phyloP scores from a whole-genome alignment of 1,140 invertebrate genomes.

The Drosophila prosaltans region DNA sequence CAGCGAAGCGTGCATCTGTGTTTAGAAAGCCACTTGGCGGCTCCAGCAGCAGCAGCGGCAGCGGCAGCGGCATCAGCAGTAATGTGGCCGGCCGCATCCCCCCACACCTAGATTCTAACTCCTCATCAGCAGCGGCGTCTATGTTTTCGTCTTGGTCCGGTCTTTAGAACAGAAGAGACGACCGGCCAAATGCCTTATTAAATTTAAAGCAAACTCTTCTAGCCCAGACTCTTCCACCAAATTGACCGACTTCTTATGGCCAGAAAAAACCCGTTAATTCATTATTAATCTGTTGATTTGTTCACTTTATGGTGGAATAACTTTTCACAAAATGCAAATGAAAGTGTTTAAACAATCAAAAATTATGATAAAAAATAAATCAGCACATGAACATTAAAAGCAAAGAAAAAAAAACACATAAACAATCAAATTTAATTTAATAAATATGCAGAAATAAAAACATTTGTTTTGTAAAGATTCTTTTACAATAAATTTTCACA shows the following conservation, averaged over 20 bases:
- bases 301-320: slow-evolving; percentile 39
- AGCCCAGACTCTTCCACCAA: slow-evolving; percentile 28
- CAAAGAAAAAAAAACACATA: neutral
- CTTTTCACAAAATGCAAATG: slow-evolving; percentile 8
- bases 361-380: neutral
- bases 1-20: slow-evolving; percentile 64
- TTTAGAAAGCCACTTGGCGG: slow-evolving; percentile 72
- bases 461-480: too few relatives aligned
- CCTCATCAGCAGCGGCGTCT: neutral
- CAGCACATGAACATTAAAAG: neutral
- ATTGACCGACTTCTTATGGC: slow-evolving; percentile 73
- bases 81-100: slow-evolving; percentile 10
- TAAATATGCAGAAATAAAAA: neutral
- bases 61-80: neutral
- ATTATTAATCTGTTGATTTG: slow-evolving; percentile 52
- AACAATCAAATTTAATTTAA: neutral
- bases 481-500: too few relatives aligned
- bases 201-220: slow-evolving; percentile 57
- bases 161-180: slow-evolving; percentile 27
- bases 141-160: neutral
- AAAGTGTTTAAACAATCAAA: slow-evolving; percentile 7
- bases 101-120: slow-evolving; percentile 28
- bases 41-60: slow-evolving; percentile 21
- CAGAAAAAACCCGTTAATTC: slow-evolving; percentile 59
- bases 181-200: slow-evolving; percentile 61